phyloP scores from a whole-genome alignment of 2,797 vertebrate species.

The Phaenicophaeus curvirostris region DNA sequence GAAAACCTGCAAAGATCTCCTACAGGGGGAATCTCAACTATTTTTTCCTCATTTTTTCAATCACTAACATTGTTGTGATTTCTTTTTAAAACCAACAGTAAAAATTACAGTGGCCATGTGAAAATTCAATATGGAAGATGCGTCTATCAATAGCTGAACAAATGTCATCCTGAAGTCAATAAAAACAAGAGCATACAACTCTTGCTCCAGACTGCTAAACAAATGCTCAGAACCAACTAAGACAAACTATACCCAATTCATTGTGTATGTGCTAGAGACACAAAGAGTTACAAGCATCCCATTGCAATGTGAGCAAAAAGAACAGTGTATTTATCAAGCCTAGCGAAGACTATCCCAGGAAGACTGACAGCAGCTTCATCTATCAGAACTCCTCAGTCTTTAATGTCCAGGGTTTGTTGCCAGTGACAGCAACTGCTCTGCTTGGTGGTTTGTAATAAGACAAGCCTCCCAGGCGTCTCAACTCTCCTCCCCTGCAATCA shows the following conservation, averaged over 20 bases:
- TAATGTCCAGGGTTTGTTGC: neutral
- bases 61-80: neutral
- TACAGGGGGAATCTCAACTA: neutral
- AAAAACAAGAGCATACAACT: neutral
- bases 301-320: neutral
- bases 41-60: neutral
- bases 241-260: neutral
- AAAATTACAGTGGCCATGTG: neutral
- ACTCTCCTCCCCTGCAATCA: conserved; percentile 37
- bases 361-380: neutral
- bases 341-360: neutral
- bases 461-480: neutral
- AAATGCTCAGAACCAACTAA: neutral
- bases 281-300: neutral
- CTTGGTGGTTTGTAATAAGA: neutral
- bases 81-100: neutral
- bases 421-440: accelerated
- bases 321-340: neutral
- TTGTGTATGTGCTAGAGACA: neutral
- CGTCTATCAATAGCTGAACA: neutral
- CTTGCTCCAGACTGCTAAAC: neutral
- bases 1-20: neutral
- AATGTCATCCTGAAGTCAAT: neutral
- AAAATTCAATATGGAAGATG: neutral
- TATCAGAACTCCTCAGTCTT: neutral